Base-by-base conservation (phyloP, 2,113 vertebrate species). In the Meriones unguiculatus region DNA sequence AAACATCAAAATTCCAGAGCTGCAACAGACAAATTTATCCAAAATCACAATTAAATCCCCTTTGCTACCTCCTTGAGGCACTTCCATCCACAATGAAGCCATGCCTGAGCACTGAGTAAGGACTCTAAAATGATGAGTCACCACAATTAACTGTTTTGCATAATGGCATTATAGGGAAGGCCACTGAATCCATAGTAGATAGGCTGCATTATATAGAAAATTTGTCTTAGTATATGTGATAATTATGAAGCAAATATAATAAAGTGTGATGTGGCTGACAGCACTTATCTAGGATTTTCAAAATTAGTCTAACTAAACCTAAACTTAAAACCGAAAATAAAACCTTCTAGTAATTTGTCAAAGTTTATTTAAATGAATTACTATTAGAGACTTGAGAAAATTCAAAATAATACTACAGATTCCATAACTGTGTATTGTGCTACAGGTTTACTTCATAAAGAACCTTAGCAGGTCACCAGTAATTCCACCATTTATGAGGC, bases 351-450 rank as follows among this genome's bases (percentile, higher is more conserved):
- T 70, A 86, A 89, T 69, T 32, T 62, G 75, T 24, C 85, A 87
- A 81, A 9, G 30, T 87, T 94, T 94, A 67, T 67, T 87, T 94
- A 89, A 81, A 92, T 32, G 62, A 87, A 87, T 67, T 6, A 93
- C 72, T 72, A 57, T 15, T 28, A 13, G 17, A 91, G 54, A 93
- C n/a, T 87, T 84, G 10, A 95, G 38, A 87, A 90, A 95, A 93
- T n/a, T 82, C 28, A 87, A 93, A 93, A 38, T 73, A 84, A 38
- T 84, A 85, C 9, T 69, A 75, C 4, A 96, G 69, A 87, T 76
- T 91, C 20, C 64, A 8, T n/a, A 92, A 32, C 28, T 85, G 41
- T 78, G 12, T 87, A 62, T 22, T 76, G 76, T 69, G 73, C 32
- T n/a, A 80, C 72, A 38, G 54, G 50, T 73, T 89, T 38, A 78